Evolutionary conservation across 2,113 vertebrate species (phyloP), one percentile per base, ranked within the genome.

Genomic region (Vulpes lagopus): DNA sequence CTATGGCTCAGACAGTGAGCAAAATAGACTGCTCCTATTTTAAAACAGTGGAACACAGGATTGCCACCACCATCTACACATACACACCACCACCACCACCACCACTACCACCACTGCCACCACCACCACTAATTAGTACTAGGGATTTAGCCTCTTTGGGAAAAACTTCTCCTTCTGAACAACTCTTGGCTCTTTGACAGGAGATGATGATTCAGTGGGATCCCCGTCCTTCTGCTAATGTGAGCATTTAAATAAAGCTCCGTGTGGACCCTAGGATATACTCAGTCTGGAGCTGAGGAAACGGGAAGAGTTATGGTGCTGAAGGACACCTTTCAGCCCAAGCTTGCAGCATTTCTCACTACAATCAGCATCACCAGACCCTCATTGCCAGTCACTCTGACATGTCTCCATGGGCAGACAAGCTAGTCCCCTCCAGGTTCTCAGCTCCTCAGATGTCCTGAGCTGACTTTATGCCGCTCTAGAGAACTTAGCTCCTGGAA

Each of bases 151-250:
- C 89, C 96, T 96, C 94, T 97, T 96, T 94, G 91, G 94, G 94
- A 91, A 96, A 96, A 98, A 95, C 80, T 98, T 91, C 96, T 96
- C 96, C 93, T 96, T 98, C 94, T 91, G 96, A 98, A 93, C 96
- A 95, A 85, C 67, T 96, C 95, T 97, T 98, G 98, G 97, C 97
- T 96, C 96, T 93, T 92, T 94, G 98, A 97, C 97, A 98, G 67
- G 49, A 96, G 85, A 95, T 95, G 97, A 94, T 98, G 97, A 97
- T 95, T 98, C 97, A 98, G 25, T 97, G 97, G 97, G 94, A 97
- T 97, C 95, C 93, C 97, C 89, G 1, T 96, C 91, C 97, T 97
- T 95, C 96, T 98, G 97, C 97, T 97, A 94, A 96, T 96, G 95
- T 27, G 81, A 95, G 79, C 91, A n/a, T 91, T 96, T 93, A 83